These are phyloP conservation scores for Podiceps cristatus DNA, from an alignment of 2,113 vertebrate species.

Conservation along the genomic window DNA sequence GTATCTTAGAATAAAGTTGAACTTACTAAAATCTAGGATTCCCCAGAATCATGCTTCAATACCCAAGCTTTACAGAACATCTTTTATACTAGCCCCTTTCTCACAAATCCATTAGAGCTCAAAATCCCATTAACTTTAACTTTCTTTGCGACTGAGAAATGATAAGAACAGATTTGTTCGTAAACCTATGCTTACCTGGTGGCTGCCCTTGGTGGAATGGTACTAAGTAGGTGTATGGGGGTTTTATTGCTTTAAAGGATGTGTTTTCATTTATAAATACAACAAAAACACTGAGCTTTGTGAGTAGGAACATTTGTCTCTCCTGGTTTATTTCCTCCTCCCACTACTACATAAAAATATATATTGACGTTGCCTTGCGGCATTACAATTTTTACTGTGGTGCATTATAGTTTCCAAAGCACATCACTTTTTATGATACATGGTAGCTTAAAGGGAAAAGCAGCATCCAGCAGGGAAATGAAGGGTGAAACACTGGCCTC, in stretches of 20 bases:
- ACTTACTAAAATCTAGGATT: neutral
- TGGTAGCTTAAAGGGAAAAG: constrained; percentile 39
- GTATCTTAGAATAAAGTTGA: neutral
- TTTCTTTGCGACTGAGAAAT: neutral
- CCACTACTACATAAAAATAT: neutral
- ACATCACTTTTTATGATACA: neutral
- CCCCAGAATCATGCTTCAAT: neutral
- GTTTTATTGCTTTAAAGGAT: neutral
- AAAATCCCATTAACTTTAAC: neutral
- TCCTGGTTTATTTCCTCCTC: constrained; percentile 10
- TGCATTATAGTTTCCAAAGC: neutral
- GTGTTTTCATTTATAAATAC: neutral
- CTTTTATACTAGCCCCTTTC: neutral
- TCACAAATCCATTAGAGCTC: neutral
- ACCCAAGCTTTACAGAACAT: neutral
- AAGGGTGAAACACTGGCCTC: constrained; percentile 1
- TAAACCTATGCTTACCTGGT: neutral
- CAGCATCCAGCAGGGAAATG: constrained; percentile 25
- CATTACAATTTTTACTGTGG: neutral
- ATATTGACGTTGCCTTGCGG: constrained; percentile 27
- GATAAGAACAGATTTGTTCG: neutral
- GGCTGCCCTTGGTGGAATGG: neutral
- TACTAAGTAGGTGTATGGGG: neutral
- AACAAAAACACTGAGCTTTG: neutral
- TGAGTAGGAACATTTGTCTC: neutral